Percentiles rank a stretch among this genome's conserved stretches.
Conservation (phyloP, 2,888 invertebrate genomes). For the Calameuta filiformis region DNA sequence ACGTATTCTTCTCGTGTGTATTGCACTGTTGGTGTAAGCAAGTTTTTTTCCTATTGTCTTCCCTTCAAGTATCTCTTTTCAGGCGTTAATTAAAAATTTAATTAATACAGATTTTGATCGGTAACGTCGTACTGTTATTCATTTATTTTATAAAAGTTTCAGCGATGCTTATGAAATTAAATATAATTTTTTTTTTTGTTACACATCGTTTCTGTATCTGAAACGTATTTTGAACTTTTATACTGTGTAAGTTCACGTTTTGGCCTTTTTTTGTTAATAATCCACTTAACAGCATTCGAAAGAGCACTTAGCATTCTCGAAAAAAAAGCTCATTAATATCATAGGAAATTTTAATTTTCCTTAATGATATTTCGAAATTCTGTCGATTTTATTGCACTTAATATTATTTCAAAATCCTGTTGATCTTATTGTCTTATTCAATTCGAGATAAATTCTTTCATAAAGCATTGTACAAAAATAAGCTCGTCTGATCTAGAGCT, state of each 20-base stretch:
- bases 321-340: not conserved
- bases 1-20: not conserved
- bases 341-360: not conserved
- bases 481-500: not conserved
- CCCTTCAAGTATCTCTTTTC: constrained; percentile 15
- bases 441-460: not conserved
- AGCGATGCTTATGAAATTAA: not conserved
- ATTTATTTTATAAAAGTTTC: not conserved
- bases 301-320: not conserved
- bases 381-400: no score
- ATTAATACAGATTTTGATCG: not conserved
- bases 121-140: not conserved
- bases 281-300: not conserved
- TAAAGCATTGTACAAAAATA: not conserved
- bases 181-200: no score
- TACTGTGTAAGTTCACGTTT: not conserved
- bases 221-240: not conserved
- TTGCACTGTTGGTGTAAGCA: not conserved
- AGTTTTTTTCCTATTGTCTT: constrained; percentile 10
- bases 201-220: no score
- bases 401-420: not conserved
- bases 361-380: no score
- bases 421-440: not conserved
- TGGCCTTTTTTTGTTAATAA: not conserved
- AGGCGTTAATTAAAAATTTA: not conserved